Evolutionary conservation across 2,113 vertebrate species (phyloP), one percentile per base, ranked within the genome.

Genomic region (Brevimyrus niger): DNA sequence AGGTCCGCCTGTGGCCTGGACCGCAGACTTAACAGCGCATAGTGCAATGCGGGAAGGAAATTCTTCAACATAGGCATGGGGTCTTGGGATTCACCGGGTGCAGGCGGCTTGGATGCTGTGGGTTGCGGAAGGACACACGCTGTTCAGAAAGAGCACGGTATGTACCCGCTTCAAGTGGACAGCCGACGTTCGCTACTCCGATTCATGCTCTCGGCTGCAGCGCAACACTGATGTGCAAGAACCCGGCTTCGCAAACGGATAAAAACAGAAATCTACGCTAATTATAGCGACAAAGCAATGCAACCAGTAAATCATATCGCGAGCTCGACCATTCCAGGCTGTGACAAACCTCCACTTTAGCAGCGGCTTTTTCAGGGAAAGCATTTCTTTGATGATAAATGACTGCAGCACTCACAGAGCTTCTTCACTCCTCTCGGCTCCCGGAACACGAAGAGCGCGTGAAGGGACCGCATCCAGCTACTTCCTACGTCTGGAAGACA

Each of bases 361-460:
- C n/a, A 53, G 27, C 27, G 27, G 85, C 50, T 87, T 53, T 53
- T 53, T 51, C 84, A 86, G 48, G 50, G n/a, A 87, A 87, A 87
- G 27, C 48, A 51, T 84, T 47, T 84, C 86, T 65, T 19, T 87
- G 87, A 87, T 23, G 53, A 89, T 46, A 44, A 87, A 55, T 15
- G 48, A 65, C 51, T 51, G 44, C 46, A 65, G 55, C 80, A 94
- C 95, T 96, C 69, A 97, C 96, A 88, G 51, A 89, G 89, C 42
- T 89, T 94, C 23, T 91, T 35, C 88, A 96, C 15, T 87, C 91
- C 89, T 95, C 97, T 97, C 76, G 96, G 35, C 89, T 98, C 96
- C 42, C 93, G 96, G 92, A 98, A 99, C 35, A 99, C 91, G 93
- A 99, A 99, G 89, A 99, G 92, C 4, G 98, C 98, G 89, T 98